Conservation (phyloP, 1,140 invertebrate species). For the Oncopodura yosiiana region DNA sequence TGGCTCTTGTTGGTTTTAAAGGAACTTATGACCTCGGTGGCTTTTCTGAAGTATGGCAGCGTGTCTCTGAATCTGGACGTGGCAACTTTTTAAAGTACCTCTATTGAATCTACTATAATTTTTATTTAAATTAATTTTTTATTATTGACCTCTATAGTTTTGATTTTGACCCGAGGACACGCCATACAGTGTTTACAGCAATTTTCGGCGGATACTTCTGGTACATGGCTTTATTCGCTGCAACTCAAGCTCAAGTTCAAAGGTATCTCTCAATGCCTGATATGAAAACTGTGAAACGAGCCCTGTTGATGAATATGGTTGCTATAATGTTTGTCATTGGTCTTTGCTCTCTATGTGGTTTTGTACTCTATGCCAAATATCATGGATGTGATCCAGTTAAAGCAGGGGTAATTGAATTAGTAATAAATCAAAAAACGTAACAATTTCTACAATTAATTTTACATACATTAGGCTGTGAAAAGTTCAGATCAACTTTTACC, state of each 20-base stretch:
- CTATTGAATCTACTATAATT: too few species aligned
- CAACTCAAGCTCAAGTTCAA: slow-evolving; percentile 24
- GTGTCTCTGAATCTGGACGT: slow-evolving; percentile 38
- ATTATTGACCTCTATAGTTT: too few species aligned
- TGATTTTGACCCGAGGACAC: slow-evolving; percentile 11
- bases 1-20: slow-evolving; percentile 44
- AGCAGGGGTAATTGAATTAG: slow-evolving; percentile 7
- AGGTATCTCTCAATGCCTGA: slow-evolving; percentile 18
- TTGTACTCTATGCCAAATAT: slow-evolving; percentile 19
- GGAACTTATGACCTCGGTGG: slow-evolving; percentile 45
- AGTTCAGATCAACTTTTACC: slow-evolving; percentile 39
- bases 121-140: too few species aligned
- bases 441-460: too few species aligned
- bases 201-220: slow-evolving; percentile 11
- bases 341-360: slow-evolving; percentile 23
- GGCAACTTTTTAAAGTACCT: slow-evolving; percentile 45
- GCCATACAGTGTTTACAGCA: slow-evolving; percentile 11
- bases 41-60: slow-evolving; percentile 40
- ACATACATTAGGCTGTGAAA: slow-evolving; percentile 18
- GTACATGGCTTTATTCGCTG: slow-evolving; percentile 16
- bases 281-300: slow-evolving; percentile 15
- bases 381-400: slow-evolving; percentile 19
- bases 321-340: slow-evolving; percentile 23
- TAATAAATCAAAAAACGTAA: too few species aligned
- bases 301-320: slow-evolving; percentile 25